phyloP scores from a whole-genome alignment of 30 jellyfish, hydroid and myxozoan genomes.

The Morbakka virulenta region DNA sequence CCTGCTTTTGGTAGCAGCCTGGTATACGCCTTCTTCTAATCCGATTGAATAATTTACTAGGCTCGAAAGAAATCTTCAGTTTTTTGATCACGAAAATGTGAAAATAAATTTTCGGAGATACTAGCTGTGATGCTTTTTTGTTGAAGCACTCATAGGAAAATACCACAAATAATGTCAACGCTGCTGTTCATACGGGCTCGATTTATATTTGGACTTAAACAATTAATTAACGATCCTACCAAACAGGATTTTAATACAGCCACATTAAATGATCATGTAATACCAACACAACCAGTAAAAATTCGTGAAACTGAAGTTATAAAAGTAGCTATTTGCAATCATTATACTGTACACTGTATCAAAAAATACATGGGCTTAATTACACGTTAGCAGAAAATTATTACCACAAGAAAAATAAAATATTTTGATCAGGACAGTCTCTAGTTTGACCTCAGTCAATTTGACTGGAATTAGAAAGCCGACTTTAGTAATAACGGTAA shows the following conservation, averaged over 20 bases:
- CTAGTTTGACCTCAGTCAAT: slow-evolving; percentile 1
- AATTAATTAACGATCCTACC: slow-evolving; percentile 37
- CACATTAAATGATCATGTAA: slow-evolving; percentile 6
- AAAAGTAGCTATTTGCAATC: slow-evolving; percentile 18
- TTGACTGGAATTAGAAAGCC: background rate
- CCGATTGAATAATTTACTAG: no score
- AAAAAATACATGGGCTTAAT: slow-evolving; percentile 29
- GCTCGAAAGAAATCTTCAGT: slow-evolving; percentile 15
- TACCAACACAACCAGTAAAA: slow-evolving; percentile 12
- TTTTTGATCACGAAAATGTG: slow-evolving; percentile 19
- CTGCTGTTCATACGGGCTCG: slow-evolving; percentile 30
- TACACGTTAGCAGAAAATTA: slow-evolving; percentile 26
- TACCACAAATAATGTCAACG: slow-evolving; percentile 7
- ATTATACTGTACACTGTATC: slow-evolving; percentile 29
- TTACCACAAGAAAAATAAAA: slow-evolving; percentile 30
- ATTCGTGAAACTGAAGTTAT: slow-evolving; percentile 31
- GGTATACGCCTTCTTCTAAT: no score
- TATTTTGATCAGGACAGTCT: background rate
- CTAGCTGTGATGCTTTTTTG: slow-evolving; percentile 8
- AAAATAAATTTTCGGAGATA: slow-evolving; percentile 23
- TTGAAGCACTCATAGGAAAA: slow-evolving; percentile 25
- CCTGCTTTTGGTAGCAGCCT: no score
- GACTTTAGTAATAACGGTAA: slow-evolving; percentile 18
- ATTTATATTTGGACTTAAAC: slow-evolving; percentile 21
- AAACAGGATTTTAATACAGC: slow-evolving; percentile 22